Evolutionary conservation across 1,140 invertebrate species (phyloP).

Genomic region (Hetaerina americana): DNA sequence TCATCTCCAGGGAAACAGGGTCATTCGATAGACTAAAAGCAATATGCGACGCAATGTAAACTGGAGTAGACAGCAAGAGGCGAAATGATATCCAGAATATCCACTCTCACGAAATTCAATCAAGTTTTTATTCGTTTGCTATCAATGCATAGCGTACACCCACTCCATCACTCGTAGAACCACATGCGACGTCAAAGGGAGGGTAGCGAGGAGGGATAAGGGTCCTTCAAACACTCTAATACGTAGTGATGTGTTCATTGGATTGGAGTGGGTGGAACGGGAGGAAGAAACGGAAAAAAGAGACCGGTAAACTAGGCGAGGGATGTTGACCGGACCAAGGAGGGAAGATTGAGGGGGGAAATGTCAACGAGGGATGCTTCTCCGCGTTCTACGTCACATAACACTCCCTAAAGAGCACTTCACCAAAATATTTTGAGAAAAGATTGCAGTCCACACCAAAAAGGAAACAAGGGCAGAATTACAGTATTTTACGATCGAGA

Average conservation of each 20-base stretch:
- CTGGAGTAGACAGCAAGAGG: background rate
- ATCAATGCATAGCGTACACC: background rate
- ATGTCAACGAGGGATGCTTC: too few species aligned
- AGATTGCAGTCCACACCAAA: too few species aligned
- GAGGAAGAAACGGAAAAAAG: too few species aligned
- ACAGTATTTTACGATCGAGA: too few species aligned
- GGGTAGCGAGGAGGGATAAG: background rate
- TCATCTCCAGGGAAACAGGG: background rate
- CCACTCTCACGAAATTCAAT: background rate
- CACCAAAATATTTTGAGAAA: too few species aligned
- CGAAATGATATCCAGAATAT: background rate
- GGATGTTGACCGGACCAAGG: too few species aligned
- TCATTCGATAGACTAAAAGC: background rate
- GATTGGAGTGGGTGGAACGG: background rate
- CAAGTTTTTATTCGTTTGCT: background rate
- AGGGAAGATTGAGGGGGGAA: too few species aligned
- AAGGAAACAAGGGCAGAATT: too few species aligned
- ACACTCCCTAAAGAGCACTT: too few species aligned
- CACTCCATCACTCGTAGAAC: background rate
- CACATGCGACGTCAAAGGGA: too few species aligned
- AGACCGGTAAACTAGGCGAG: too few species aligned
- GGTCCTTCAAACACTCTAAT: background rate
- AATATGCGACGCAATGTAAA: background rate
- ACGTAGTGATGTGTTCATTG: background rate
- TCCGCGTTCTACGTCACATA: too few species aligned